Evolutionary conservation across 2,113 vertebrate genomes (phyloP).

Genomic region (Serranochromis macrocephalus): DNA sequence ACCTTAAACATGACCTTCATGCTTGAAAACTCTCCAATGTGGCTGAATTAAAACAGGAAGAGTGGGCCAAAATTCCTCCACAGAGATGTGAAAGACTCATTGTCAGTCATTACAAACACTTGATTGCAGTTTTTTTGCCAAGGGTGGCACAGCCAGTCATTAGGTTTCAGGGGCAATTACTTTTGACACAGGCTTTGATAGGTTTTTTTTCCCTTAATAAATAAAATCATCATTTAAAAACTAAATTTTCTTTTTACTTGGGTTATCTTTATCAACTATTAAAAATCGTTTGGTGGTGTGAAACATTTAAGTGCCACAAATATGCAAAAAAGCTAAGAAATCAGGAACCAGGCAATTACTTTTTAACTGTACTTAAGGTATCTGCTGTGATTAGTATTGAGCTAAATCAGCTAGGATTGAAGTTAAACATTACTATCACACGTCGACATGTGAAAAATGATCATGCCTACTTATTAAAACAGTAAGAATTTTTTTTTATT

Average conservation of each 20-base stretch:
- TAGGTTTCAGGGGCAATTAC: background rate
- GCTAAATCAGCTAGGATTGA: background rate
- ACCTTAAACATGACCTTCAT: background rate
- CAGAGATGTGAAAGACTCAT: background rate
- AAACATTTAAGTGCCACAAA: background rate
- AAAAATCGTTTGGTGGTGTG: background rate
- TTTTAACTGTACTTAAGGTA: background rate
- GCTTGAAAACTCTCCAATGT: background rate
- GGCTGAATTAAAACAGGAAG: background rate
- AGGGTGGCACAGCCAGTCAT: background rate
- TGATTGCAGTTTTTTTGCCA: background rate
- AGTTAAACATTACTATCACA: background rate
- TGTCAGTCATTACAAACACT: background rate
- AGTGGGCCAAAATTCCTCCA: background rate
- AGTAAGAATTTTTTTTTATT: background rate
- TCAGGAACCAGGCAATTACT: background rate
- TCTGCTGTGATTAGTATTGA: background rate
- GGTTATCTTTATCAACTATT: background rate
- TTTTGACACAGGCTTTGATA: background rate
- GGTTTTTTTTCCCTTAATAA: rapidly evolving
- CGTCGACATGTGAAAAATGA: background rate
- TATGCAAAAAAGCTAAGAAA: background rate
- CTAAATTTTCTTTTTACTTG: background rate
- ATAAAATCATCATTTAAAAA: background rate
- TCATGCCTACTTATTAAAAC: background rate